Evolutionary conservation across 2,888 invertebrate genomes (phyloP), one percentile per base, ranked within the genome.

Genomic region (Cyrtodaria siliqua): DNA sequence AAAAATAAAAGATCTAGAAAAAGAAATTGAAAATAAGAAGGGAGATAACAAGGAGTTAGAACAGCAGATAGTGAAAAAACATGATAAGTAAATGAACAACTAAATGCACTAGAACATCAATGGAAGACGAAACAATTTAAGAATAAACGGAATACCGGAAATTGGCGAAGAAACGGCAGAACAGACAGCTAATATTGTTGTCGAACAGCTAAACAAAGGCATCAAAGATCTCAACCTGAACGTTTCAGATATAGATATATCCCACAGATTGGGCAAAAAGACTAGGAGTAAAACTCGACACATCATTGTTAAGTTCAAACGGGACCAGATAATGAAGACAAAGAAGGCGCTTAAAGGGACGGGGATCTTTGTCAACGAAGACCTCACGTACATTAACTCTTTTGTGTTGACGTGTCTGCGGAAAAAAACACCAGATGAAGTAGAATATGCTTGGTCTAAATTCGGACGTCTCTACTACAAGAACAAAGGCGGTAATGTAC

Each of bases 191-290:
- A 2, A 29, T 3, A 12, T 29, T n/a, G 55, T 55, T 29, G 16
- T 29, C n/a, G 27, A 55, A 27, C 26, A 2, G 6, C 33, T 55
- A 1, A 27, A 55, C 33, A 20, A 4, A 29, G n/a, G 29, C 12
- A 55, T 55, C n/a, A 27, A 27, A 16, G 29, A 23, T 6, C 27
- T 55, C 1, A 55, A 55, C n/a, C 18, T 55, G 29, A 33, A n/a
- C 6, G 20, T n/a, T 12, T 23, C n/a, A 29, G 33, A 55, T 33
- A 55, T 55, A 26, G 33, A 55, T 20, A 55, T 55, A 24, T 4
- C 55, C n/a, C 55, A 55, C 33, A 55, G 55, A 33, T 9, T 55
- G n/a, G 33, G 55, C n/a, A 29, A 55, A 20, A 26, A 29, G 14
- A 33, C 23, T 6, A 29, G n/a, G n/a, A 55, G 29, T 20, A 1